These are phyloP conservation scores for Clanis bilineata DNA, from an alignment of 2,888 invertebrate species.

Conservation along the genomic window DNA sequence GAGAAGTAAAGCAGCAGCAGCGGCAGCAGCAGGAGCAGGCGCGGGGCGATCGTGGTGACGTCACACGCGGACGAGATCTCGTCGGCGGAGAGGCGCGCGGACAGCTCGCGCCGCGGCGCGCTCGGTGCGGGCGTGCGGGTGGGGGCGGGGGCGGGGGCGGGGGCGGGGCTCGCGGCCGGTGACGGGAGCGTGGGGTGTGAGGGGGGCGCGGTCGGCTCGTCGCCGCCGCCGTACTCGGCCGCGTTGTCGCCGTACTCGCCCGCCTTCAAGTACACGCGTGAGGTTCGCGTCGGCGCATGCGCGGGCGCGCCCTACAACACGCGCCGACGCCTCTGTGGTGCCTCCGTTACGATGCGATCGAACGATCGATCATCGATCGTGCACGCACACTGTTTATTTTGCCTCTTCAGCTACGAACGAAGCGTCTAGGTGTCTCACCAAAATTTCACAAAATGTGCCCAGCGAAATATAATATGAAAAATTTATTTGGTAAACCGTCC, in stretches of 20 bases:
- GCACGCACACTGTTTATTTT: too few species aligned
- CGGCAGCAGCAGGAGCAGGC: too few species aligned
- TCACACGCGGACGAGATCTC: background rate
- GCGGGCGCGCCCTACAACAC: background rate
- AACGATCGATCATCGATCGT: too few species aligned
- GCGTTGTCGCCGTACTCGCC: constrained; percentile 71
- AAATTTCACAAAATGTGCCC: too few species aligned
- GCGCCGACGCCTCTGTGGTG: background rate
- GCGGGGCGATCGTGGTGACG: background rate
- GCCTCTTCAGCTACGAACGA: too few species aligned
- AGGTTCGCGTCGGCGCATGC: constrained; percentile 33
- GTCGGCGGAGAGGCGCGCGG: background rate
- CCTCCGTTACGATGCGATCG: too few species aligned
- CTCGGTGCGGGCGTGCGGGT: background rate
- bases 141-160: constrained; percentile 8
- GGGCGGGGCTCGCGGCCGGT: constrained; percentile 18
- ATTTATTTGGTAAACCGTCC: too few species aligned
- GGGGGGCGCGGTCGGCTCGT: constrained; percentile 24
- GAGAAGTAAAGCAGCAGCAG: constrained; percentile 12
- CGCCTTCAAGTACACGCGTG: constrained; percentile 53
- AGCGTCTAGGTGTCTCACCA: too few species aligned
- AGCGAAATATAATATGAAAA: too few species aligned
- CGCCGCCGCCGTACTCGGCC: constrained; percentile 53
- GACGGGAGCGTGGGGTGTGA: constrained; percentile 6
- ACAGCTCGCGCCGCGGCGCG: background rate